Percentiles rank a stretch among this genome's conserved stretches.
These are phyloP conservation scores for Tinea semifulvella DNA, from an alignment of 2,888 invertebrate genomes.

Conservation along the genomic window DNA sequence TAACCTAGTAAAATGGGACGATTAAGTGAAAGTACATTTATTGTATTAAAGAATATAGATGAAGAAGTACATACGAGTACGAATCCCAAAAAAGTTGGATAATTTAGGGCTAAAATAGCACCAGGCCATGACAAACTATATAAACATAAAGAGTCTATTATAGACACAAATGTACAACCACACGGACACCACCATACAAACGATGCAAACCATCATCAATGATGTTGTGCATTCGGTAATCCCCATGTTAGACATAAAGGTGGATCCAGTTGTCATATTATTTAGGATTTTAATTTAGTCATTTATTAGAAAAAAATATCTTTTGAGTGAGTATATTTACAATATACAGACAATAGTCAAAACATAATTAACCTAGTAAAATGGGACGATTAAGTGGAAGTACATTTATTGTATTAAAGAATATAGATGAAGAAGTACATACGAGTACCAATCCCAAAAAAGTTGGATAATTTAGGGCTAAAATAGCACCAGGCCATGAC, in stretches of 20 bases:
- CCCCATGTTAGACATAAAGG: conserved; percentile 57
- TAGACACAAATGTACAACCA: conserved; percentile 37
- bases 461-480: conserved; percentile 46
- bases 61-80: conserved; percentile 30
- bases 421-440: conserved; percentile 27
- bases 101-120: conserved; percentile 48
- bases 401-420: too few species aligned
- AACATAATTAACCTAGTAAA: too few species aligned
- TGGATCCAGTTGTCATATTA: conserved; percentile 45
- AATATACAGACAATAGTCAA: too few species aligned
- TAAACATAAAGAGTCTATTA: conserved; percentile 30
- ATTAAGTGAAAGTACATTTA: too few species aligned
- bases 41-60: conserved; percentile 29
- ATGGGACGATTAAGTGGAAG: too few species aligned
- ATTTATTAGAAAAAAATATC: too few species aligned
- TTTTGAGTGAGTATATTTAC: too few species aligned
- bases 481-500: conserved; percentile 47
- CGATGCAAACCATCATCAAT: conserved; percentile 57
- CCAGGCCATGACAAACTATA: conserved; percentile 43
- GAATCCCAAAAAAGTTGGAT: conserved; percentile 46
- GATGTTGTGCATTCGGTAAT: conserved; percentile 60
- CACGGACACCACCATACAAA: conserved; percentile 56
- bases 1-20: too few species aligned
- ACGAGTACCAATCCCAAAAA: conserved; percentile 45
- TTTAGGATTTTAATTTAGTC: too few species aligned